Evolutionary conservation across 2,797 vertebrate genomes (phyloP), one percentile per base, ranked within the genome.

Genomic region (Pseudochaenichthys georgianus): DNA sequence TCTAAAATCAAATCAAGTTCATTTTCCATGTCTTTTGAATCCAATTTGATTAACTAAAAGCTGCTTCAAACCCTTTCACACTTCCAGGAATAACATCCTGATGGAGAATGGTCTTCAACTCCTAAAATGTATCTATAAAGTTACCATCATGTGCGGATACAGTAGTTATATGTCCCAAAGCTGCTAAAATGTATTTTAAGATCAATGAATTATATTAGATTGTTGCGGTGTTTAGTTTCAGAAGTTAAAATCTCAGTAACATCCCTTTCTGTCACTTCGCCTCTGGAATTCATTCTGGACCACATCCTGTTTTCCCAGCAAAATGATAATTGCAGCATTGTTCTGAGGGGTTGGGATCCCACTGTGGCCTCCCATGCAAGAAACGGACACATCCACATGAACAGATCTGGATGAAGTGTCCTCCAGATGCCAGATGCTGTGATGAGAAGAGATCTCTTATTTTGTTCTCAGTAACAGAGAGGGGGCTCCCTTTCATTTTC

Each of bases 391-490:
- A 52, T 47, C 9, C 48, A 10, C 42, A 42, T 57, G 23, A 75
- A 4, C 41, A 38, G 19, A 12, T 51, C 9, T 69, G 16, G 10
- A 62, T 68, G 67, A 75, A 42, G 58, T 58, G 57, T 66, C 47
- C 1, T 3, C 15, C 34, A 34, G 21, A 57, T 48, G 21, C 16
- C 54, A 66, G 55, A 45, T 62, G 69, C 50, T 73, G 50, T 70
- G 51, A 55, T 54, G n/a, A 67, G 51, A 75, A 4, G 28, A 28
- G n/a, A 34, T 57, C 12, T 0, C 1, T 43, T 73, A 67, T 43
- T 59, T 75, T 80, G 65, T 82, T 34, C 46, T 17, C 45, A 47
- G 31, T 19, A 17, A 57, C 23, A 23, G 64, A 75, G 57, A 5
- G 13, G 55, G 21, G 57, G 64, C 10, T 53, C 2, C 12, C 16